Evolutionary conservation across 2,888 invertebrate genomes (phyloP).

Genomic region (Gryllus longicercus): DNA sequence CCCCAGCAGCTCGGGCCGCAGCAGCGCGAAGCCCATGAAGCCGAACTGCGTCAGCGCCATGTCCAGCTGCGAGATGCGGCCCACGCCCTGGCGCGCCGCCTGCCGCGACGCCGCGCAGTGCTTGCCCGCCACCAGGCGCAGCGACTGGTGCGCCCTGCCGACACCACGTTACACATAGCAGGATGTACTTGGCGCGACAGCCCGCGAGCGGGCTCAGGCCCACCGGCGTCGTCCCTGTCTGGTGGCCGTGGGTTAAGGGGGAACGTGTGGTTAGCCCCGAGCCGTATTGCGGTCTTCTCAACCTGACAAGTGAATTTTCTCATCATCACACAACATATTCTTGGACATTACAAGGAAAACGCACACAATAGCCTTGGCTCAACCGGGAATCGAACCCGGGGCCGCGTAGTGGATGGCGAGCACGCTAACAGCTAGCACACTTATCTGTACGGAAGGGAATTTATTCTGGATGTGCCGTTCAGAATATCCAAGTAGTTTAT

Average conservation of each 20-base stretch:
- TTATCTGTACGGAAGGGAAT: too few relatives aligned
- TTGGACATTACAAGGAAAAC: too few relatives aligned
- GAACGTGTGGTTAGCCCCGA: too few relatives aligned
- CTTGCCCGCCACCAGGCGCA: conserved; percentile 62
- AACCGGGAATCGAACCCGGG: not conserved
- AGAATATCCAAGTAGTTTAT: too few relatives aligned
- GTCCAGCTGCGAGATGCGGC: conserved; percentile 73
- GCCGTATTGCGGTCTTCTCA: too few relatives aligned
- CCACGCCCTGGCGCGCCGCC: conserved; percentile 50
- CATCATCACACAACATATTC: too few relatives aligned
- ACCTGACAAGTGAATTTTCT: too few relatives aligned
- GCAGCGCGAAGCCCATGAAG: conserved; percentile 71
- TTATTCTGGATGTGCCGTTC: too few relatives aligned
- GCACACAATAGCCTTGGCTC: not conserved
- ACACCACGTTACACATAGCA: not conserved
- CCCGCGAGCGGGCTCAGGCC: too few relatives aligned
- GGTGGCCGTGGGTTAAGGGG: too few relatives aligned
- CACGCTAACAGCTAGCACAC: too few relatives aligned
- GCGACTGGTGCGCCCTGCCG: conserved; percentile 54
- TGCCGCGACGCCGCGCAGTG: conserved; percentile 62
- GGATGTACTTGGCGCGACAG: not conserved
- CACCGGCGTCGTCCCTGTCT: too few relatives aligned
- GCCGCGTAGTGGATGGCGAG: not conserved
- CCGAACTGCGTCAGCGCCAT: conserved; percentile 84
- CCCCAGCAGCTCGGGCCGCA: conserved; percentile 63